Evolutionary conservation across 2,888 invertebrate genomes (phyloP).

Genomic region (Cybosia mesomella): DNA sequence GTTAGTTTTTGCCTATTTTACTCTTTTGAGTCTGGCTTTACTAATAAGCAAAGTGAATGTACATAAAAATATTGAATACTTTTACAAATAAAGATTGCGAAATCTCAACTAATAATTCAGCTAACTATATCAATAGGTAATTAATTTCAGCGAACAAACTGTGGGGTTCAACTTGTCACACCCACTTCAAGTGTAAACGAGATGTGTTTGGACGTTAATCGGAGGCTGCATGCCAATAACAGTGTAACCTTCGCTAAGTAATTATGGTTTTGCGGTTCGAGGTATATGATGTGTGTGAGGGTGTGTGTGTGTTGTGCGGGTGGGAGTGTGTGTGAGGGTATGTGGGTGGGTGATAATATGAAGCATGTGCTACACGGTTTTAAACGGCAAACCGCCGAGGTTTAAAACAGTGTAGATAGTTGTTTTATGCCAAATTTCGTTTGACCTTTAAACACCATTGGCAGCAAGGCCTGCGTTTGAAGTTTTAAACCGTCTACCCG

Average conservation of each 20-base stretch:
- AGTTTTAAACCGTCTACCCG: too few relatives aligned
- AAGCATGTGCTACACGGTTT: too few relatives aligned
- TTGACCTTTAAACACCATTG: too few relatives aligned
- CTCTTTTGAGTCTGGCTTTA: neutral
- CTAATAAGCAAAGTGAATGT: neutral
- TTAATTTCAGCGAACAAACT: slow-evolving; percentile 46
- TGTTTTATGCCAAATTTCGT: too few relatives aligned
- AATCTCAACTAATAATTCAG: slow-evolving; percentile 40
- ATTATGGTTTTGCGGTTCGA: slow-evolving; percentile 7
- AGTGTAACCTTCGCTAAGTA: slow-evolving; percentile 19
- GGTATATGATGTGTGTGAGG: neutral
- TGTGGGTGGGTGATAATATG: too few relatives aligned
- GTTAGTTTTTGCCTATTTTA: too few relatives aligned
- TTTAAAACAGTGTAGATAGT: too few relatives aligned
- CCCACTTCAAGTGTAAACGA: slow-evolving; percentile 58
- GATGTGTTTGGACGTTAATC: slow-evolving; percentile 51
- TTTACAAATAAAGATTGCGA: neutral
- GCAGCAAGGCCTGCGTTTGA: too few relatives aligned
- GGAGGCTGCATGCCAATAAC: slow-evolving; percentile 45
- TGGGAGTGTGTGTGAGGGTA: too few relatives aligned
- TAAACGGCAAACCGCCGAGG: too few relatives aligned
- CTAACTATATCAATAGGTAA: slow-evolving; percentile 41
- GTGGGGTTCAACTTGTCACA: slow-evolving; percentile 47
- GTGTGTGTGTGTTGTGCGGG: neutral
- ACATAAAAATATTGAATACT: too few relatives aligned